Percentiles rank a stretch among this genome's conserved stretches.
Conservation (phyloP, 2,888 invertebrate genomes). For the Criorhina ranunculi region DNA sequence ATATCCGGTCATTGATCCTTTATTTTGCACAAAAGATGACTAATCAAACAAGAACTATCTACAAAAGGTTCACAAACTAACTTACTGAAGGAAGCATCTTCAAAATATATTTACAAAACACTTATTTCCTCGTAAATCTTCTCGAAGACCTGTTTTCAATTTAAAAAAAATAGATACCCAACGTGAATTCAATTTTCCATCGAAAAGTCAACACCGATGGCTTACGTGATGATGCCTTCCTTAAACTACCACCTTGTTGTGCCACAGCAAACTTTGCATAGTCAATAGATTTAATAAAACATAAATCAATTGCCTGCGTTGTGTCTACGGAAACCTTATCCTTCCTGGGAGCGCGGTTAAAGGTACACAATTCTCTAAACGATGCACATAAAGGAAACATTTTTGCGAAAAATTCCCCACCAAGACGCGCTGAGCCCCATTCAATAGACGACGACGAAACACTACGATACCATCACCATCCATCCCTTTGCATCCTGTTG, state of each 20-base stretch:
- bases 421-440: constrained; percentile 50
- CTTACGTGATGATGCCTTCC: constrained; percentile 70
- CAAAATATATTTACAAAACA: constrained; percentile 27
- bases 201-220: constrained; percentile 60
- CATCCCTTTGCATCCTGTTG: constrained; percentile 49
- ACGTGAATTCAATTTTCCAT: constrained; percentile 62
- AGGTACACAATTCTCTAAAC: constrained; percentile 75
- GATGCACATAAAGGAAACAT: constrained; percentile 74
- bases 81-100: neutral
- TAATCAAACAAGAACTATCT: too few relatives aligned
- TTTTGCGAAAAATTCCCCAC: constrained; percentile 56
- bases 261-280: constrained; percentile 75
- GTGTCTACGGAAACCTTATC: constrained; percentile 70
- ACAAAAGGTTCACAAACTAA: neutral
- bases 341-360: constrained; percentile 73
- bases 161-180: constrained; percentile 58
- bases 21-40: too few relatives aligned
- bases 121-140: constrained; percentile 44
- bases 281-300: constrained; percentile 76
- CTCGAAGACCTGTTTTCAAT: constrained; percentile 35
- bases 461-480: constrained; percentile 53
- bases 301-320: constrained; percentile 73
- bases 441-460: constrained; percentile 51
- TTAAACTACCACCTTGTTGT: constrained; percentile 68
- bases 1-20: too few relatives aligned